These are phyloP conservation scores for Cryptomyrus ogoouensis DNA, from an alignment of 2,113 vertebrate species.

Conservation along the genomic window DNA sequence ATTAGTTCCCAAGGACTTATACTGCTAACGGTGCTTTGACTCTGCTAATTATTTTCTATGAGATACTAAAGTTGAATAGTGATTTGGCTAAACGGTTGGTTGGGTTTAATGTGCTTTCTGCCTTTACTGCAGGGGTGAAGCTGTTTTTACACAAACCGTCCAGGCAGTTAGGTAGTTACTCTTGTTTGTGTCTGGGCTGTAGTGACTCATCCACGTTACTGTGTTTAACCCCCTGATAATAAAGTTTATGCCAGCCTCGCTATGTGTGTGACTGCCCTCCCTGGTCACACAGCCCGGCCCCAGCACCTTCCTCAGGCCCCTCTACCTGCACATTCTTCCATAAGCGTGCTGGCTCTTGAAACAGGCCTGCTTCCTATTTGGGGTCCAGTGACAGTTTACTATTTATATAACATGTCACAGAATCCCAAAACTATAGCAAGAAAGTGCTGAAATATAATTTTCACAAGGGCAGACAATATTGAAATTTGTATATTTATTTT, in stretches of 20 bases:
- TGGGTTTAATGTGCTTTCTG: neutral
- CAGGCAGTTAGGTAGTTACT: neutral
- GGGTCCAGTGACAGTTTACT: neutral
- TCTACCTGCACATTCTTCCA: neutral
- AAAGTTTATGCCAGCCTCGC: neutral
- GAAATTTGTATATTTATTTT: neutral
- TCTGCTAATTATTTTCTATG: neutral
- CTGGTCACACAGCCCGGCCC: neutral
- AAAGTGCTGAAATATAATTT: neutral
- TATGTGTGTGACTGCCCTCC: neutral
- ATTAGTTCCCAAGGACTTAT: neutral
- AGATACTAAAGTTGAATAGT: neutral
- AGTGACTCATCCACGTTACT: neutral
- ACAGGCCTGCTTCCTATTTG: neutral
- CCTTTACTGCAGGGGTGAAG: neutral
- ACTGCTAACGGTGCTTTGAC: neutral
- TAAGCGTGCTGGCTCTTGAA: neutral
- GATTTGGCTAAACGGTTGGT: neutral
- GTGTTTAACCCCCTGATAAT: neutral
- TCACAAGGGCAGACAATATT: neutral
- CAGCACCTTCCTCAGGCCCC: neutral
- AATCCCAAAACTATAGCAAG: neutral
- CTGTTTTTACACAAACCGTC: neutral
- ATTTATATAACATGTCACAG: neutral
- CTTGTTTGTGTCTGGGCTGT: neutral